Evolutionary conservation across 2,888 invertebrate genomes (phyloP), one percentile per base, ranked within the genome.

Genomic region (Cenopis cana): DNA sequence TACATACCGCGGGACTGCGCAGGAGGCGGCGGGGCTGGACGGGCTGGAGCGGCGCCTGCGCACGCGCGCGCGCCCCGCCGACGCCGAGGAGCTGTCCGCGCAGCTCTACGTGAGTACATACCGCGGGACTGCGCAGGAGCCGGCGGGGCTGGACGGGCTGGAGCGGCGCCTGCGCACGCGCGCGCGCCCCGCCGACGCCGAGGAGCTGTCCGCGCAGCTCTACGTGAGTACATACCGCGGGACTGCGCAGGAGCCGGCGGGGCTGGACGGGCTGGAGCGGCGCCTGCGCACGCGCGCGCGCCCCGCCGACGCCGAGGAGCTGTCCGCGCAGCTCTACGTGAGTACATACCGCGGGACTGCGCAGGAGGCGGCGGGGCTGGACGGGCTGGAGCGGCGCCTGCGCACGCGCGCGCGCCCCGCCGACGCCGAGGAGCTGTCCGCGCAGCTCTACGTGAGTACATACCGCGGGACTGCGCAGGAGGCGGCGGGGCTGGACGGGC

Each of bases 351-450:
- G n/a, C n/a, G n/a, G n/a, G n/a, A n/a, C n/a, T n/a, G 96, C 97
- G 76, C 96, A 96, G 84, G 96, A 97, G 90, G 71, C 75, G 61
- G 96, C 96, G 18, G 98, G 97, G 95, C 93, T 98, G 80, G 97
- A 97, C 84, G 95, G 96, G 75, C 91, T 98, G 79, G 96, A 97
- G 85, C 96, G 96, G 70, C 95, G 97, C 75, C 94, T 98, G 78
- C 94, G 94, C 73, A 95, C 77, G 86, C 97, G 74, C 2, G 94
- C 95, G 79, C 94, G 93, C 83, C 95, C 96, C 73, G 97, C 96
- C 41, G 98, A 98, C 92, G 98, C 98, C 1, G 98, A 98, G 92
- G 97, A 97, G 92, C 95, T 97, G 89, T 93, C 95, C 91, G 97
- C 96, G 74, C 93, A 97, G 82, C 94, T 97, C 74, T n/a, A n/a